Percentiles rank a stretch among this genome's conserved stretches.
Evolutionary conservation across 2,888 invertebrate genomes (phyloP).

Genomic region (Sminthurinus aureus): DNA sequence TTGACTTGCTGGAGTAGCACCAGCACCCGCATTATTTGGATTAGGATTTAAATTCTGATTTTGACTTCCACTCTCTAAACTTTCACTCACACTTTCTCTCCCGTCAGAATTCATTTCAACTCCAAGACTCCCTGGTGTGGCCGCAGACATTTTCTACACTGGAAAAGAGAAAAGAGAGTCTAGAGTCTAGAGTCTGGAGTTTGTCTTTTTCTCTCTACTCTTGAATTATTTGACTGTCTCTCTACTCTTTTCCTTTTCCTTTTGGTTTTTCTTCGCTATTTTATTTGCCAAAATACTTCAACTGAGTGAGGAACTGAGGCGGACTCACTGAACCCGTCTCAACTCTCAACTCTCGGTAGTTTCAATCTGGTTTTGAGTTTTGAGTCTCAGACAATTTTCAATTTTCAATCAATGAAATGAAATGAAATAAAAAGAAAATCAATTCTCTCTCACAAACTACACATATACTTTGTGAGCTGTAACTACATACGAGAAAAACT

Average conservation of each 20-base stretch:
- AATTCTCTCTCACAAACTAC: too few relatives aligned
- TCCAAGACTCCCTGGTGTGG: background rate
- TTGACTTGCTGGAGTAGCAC: conserved; percentile 9
- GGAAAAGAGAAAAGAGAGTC: background rate
- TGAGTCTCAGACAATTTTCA: too few relatives aligned
- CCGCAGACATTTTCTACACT: conserved; percentile 2
- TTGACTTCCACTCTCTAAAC: conserved; percentile 7
- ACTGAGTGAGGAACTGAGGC: too few relatives aligned
- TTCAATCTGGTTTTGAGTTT: too few relatives aligned
- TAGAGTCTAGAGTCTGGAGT: too few relatives aligned
- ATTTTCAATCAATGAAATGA: too few relatives aligned
- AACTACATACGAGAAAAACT: too few relatives aligned
- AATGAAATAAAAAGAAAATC: too few relatives aligned
- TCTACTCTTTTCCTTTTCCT: background rate
- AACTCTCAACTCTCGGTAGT: too few relatives aligned
- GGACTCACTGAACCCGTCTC: too few relatives aligned
- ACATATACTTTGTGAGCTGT: too few relatives aligned
- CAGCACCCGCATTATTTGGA: background rate
- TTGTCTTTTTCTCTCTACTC: background rate
- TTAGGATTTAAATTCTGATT: background rate
- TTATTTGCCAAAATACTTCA: background rate
- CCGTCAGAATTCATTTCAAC: background rate
- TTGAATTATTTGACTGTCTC: background rate
- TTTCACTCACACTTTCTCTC: conserved; percentile 5
- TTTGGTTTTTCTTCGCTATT: too few relatives aligned